Percentiles rank a stretch among this genome's conserved stretches.
Conservation (phyloP, 2,888 invertebrate species). For the Coelopa pilipes region DNA sequence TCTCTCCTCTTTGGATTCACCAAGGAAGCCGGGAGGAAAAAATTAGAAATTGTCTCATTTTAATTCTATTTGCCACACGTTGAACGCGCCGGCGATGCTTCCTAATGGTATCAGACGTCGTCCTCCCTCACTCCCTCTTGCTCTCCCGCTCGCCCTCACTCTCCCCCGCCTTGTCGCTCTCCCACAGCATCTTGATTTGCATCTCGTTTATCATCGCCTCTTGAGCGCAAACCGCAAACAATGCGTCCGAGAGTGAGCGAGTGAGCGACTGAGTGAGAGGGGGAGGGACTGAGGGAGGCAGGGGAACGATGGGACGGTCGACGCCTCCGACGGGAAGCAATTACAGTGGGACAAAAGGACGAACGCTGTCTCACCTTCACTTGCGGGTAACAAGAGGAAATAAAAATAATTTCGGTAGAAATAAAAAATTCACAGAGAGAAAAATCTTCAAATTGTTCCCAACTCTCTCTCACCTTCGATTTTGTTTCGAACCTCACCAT, state of each 20-base stretch:
- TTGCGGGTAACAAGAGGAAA: too few species aligned
- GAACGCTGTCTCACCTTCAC: too few species aligned
- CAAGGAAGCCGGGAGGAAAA: too few species aligned
- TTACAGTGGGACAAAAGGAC: too few species aligned
- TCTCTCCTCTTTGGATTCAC: constrained; percentile 11
- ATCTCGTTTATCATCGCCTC: constrained; percentile 41
- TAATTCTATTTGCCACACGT: constrained; percentile 49
- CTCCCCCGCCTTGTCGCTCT: constrained; percentile 19
- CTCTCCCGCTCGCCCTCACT: too few species aligned
- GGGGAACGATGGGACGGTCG: not conserved
- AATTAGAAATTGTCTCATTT: constrained; percentile 45
- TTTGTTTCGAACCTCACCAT: too few species aligned
- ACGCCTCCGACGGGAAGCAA: too few species aligned
- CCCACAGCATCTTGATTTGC: constrained; percentile 50
- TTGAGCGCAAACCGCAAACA: constrained; percentile 7
- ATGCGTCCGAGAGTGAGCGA: constrained; percentile 2
- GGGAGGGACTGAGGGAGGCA: not conserved
- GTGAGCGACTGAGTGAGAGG: not conserved
- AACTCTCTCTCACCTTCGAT: too few species aligned
- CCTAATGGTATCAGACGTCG: not conserved
- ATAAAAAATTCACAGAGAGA: not conserved
- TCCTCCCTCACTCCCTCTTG: not conserved
- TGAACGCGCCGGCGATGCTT: not conserved
- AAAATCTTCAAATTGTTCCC: not conserved
- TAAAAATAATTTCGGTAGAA: not conserved